These are phyloP conservation scores for Diaprepes abbreviatus DNA, from an alignment of 2,888 invertebrate genomes.

Conservation along the genomic window DNA sequence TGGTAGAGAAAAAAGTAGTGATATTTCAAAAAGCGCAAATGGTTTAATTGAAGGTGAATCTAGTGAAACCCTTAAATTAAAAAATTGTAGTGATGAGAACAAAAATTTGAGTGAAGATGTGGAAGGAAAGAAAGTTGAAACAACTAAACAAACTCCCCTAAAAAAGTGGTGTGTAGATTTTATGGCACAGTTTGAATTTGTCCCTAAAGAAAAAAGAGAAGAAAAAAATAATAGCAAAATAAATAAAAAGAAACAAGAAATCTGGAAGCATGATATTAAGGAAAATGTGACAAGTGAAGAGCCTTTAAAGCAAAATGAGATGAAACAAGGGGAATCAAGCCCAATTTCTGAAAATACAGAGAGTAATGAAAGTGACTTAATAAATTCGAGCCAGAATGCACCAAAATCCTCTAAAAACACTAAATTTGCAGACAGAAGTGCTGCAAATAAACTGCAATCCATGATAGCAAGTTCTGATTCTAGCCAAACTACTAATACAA, in stretches of 20 bases:
- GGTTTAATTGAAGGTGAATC: too few relatives aligned
- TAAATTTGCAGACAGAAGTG: background rate
- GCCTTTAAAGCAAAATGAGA: background rate
- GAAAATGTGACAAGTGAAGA: background rate
- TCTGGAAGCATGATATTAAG: background rate
- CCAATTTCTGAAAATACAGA: background rate
- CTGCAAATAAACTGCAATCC: background rate
- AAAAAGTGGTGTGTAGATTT: background rate
- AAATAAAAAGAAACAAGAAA: too few relatives aligned
- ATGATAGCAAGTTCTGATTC: background rate
- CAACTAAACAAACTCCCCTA: background rate
- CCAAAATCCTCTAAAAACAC: background rate
- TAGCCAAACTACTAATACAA: too few relatives aligned
- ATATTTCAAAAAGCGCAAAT: background rate
- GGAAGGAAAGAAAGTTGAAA: background rate
- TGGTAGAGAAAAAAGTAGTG: background rate
- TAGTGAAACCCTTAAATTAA: too few relatives aligned
- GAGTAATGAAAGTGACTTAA: background rate
- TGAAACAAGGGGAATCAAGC: background rate
- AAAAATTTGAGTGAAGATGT: background rate
- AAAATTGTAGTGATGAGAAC: too few relatives aligned
- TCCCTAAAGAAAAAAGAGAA: constrained; percentile 19
- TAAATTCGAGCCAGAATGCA: background rate
- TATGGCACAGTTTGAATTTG: constrained; percentile 5
- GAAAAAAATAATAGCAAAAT: background rate